Conservation (phyloP, 2,797 vertebrate species). For the Helarctos malayanus region DNA sequence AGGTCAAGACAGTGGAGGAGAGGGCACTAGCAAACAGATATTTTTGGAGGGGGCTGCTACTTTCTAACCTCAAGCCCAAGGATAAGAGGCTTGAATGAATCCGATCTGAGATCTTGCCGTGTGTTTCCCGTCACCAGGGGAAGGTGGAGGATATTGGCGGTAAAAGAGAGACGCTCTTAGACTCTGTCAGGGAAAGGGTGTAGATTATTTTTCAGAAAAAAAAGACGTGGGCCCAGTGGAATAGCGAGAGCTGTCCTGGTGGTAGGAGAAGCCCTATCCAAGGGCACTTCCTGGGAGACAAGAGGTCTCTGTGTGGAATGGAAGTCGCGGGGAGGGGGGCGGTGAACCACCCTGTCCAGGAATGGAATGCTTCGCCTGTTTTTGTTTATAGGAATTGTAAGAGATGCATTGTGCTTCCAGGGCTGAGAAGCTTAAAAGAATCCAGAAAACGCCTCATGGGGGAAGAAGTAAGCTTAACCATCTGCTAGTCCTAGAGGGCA, state of each 20-base stretch:
- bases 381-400: neutral
- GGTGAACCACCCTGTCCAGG: neutral
- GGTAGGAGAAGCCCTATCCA: neutral
- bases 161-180: neutral
- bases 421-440: neutral
- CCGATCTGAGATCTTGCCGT: neutral
- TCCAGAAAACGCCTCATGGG: neutral
- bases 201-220: neutral
- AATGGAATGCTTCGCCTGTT: neutral
- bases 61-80: neutral
- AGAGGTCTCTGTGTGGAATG: neutral
- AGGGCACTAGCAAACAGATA: neutral
- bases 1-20: neutral
- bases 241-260: neutral
- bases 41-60: neutral
- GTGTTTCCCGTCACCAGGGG: neutral
- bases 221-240: neutral
- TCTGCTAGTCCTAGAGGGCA: rapidly evolving
- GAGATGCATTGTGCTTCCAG: neutral
- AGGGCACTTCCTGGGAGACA: neutral
- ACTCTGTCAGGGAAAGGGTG: neutral
- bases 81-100: neutral
- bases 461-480: neutral
- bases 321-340: neutral
- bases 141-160: neutral